These are phyloP conservation scores for Mesorhabditis belari DNA, from an alignment of 2,888 invertebrate species.

Conservation along the genomic window DNA sequence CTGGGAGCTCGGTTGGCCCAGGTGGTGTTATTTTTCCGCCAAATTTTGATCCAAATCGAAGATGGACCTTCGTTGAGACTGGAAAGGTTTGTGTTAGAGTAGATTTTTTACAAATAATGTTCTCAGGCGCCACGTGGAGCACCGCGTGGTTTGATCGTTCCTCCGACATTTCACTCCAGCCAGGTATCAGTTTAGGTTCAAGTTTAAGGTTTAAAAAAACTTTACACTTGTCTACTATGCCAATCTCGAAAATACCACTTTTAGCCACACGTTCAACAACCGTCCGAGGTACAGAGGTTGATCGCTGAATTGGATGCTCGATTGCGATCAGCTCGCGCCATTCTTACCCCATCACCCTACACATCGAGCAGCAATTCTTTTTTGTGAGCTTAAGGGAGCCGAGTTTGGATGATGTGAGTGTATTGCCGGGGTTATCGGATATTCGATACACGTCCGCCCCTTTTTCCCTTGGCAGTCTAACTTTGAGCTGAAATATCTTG, in stretches of 20 bases:
- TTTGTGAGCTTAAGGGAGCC: not conserved
- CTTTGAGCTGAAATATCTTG: too few relatives aligned
- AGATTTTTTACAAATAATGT: not conserved
- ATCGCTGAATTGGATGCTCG: constrained; percentile 44
- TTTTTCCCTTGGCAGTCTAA: too few relatives aligned
- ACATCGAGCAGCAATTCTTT: not conserved
- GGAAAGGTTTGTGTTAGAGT: constrained; percentile 16
- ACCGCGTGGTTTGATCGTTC: constrained; percentile 44
- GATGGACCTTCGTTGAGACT: constrained; percentile 51
- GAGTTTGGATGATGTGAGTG: not conserved
- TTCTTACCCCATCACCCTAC: not conserved
- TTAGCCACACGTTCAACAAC: constrained; percentile 16
- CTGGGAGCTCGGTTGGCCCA: constrained; percentile 14
- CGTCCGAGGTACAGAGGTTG: constrained; percentile 41
- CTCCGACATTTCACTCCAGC: constrained; percentile 31
- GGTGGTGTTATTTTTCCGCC: constrained; percentile 9
- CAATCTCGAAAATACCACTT: not conserved
- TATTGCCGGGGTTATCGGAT: too few relatives aligned
- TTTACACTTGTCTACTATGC: constrained; percentile 9
- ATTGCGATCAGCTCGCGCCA: constrained; percentile 7
- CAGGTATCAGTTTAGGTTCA: constrained; percentile 1
- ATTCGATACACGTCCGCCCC: too few relatives aligned
- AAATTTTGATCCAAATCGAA: constrained; percentile 33
- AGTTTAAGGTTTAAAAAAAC: not conserved
- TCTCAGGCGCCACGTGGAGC: constrained; percentile 37